A percentile compares a stretch with the other conserved stretches of the same genome.
Conservation (phyloP, 2,797 vertebrate species). For the Squalus acanthias region DNA sequence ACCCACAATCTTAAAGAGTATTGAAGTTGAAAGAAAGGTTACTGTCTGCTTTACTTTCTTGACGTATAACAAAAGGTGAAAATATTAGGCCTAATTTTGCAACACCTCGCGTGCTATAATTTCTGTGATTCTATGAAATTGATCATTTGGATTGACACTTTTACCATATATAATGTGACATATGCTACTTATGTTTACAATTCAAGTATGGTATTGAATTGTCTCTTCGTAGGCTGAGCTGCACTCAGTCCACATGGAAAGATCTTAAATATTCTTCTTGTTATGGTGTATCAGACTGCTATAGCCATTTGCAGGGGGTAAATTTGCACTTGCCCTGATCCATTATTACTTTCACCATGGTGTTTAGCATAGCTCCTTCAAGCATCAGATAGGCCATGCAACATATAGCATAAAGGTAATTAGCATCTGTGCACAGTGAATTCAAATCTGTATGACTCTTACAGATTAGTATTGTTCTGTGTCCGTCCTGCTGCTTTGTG, state of each 20-base stretch:
- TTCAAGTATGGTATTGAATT: background rate
- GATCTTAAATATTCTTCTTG: background rate
- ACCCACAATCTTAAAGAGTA: background rate
- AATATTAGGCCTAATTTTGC: too few relatives aligned
- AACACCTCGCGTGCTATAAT: background rate
- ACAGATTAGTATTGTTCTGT: background rate
- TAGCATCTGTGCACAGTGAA: background rate
- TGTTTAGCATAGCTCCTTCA: background rate
- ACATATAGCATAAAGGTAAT: background rate
- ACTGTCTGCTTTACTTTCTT: background rate
- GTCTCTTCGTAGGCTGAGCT: background rate
- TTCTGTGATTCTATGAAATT: background rate
- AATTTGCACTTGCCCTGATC: background rate
- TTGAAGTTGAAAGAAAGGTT: background rate
- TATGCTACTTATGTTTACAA: background rate
- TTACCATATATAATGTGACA: background rate
- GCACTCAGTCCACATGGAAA: background rate
- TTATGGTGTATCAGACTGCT: background rate
- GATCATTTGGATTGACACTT: background rate
- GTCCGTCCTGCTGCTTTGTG: background rate
- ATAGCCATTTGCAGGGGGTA: background rate
- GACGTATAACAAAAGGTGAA: too few relatives aligned
- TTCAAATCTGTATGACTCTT: background rate
- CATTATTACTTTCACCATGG: background rate
- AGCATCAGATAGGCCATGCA: background rate